Evolutionary conservation across 1,140 invertebrate genomes (phyloP), one percentile per base, ranked within the genome.

Genomic region (Spodoptera litura): DNA sequence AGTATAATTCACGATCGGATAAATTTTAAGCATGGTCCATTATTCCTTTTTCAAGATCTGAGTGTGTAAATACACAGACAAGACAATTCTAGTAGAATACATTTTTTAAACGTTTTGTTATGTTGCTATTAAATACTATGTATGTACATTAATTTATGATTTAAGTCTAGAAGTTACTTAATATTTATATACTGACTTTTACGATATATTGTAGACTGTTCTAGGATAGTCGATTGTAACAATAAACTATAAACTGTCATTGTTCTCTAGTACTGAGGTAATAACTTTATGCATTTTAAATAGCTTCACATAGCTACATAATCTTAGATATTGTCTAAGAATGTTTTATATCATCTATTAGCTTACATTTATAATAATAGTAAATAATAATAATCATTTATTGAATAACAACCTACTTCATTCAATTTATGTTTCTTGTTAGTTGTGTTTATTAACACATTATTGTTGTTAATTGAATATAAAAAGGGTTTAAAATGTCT

Each of bases 271-370:
- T 2, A 35, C 20, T 44, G 61, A 64, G 5, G n/a, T 64, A 64
- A 64, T 64, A 64, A 11, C 35, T 64, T 64, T 13, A 44, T 64
- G 35, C 61, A 64, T 64, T 44, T 64, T 64, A 64, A 64, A 15
- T 15, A 62, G 35, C 59, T 62, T 13, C 35, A 35, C 2, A 15
- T 62, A n/a, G 4, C 1, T n/a, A 62, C 5, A n/a, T 35, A 15
- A 44, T 44, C 38, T 8, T 44, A 44, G 5, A 44, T 44, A 44
- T 44, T 38, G 31, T 13, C 3, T 44, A 62, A 4, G 12, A 8
- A 13, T 64, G 27, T 64, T 10, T 64, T 38, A 44, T 44, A 9
- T 20, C n/a, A 20, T 64, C n/a, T 27, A 27, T 35, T 44, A 44
- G 5, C 8, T 44, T 44, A 44, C 38, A 44, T 44, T 44, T 44